These are phyloP conservation scores for Cheilosia pagana DNA, from an alignment of 2,888 invertebrate genomes.

Conservation along the genomic window DNA sequence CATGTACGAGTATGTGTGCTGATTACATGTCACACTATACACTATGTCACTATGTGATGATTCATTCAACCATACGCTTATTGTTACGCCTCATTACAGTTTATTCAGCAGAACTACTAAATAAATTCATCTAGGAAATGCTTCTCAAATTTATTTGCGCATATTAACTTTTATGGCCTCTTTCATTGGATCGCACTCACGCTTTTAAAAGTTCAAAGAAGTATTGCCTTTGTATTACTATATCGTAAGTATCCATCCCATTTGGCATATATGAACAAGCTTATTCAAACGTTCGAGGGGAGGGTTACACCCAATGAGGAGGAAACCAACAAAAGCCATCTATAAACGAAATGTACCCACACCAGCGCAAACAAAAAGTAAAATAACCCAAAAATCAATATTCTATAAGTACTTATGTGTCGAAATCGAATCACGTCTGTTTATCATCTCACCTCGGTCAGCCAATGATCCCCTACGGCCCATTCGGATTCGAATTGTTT, in stretches of 20 bases:
- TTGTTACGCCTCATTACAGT: neutral
- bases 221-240: neutral
- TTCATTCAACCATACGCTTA: conserved; percentile 12
- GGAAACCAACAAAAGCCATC: conserved; percentile 30
- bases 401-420: neutral
- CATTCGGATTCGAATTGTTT: conserved; percentile 91
- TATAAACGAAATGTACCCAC: conserved; percentile 7
- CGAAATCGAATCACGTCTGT: conserved; percentile 14
- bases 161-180: neutral
- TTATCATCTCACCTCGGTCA: conserved; percentile 79
- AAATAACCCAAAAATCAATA: conserved; percentile 35
- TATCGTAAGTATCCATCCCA: neutral
- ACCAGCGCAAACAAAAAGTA: neutral
- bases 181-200: neutral
- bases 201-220: conserved; percentile 7
- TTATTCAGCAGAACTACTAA: neutral
- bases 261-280: neutral
- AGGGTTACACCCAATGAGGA: conserved; percentile 8
- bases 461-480: conserved; percentile 89
- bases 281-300: conserved; percentile 17
- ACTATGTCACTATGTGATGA: neutral
- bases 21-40: neutral
- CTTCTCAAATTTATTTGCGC: neutral
- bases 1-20: neutral
- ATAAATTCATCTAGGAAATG: neutral